Evolutionary conservation across 2,888 invertebrate species (phyloP), one percentile per base, ranked within the genome.

Genomic region (Drosophila mulleri): DNA sequence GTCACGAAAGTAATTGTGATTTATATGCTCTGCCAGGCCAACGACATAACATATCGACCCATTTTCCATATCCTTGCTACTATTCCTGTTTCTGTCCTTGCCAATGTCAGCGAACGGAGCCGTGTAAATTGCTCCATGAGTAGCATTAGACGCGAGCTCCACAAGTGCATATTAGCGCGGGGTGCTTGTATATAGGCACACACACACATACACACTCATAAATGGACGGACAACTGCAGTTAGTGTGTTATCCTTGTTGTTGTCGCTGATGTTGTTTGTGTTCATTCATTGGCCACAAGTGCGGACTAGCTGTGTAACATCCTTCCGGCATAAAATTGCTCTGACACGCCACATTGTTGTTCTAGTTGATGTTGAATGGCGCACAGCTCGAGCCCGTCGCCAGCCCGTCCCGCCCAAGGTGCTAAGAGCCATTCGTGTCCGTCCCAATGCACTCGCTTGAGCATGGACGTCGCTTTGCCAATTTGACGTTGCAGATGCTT

Each of bases 291-390:
- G 72, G 78, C 69, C 75, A 64, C 70, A 83, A 83, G 77, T 77
- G 77, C 53, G 70, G 83, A 62, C 70, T 82, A 23, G 73, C 73
- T 73, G 82, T 75, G 75, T 72, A 64, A 84, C 77, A 85, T 82
- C 72, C 84, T 87, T 85, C 78, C 84, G 84, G 77, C 76, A 67
- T 72, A 48, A 70, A 77, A 82, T 82, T 74, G 70, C 76, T 67
- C 64, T 50, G 70, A 54, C 73, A 77, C 73, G 67, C 59, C 70
- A 69, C 45, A 47, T 56, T 57, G 72, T 68, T 58, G 63, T 78
- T 56, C 60, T 56, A 45, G 23, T 54, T 11, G 35, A 44, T 37
- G 42, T 42, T 39, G 32, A 18, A 39, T 50, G 12, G 29, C 20
- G 32, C 32, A 42, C 29, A 5, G 18, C 8, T 16, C 18, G 56